Percentiles rank a stretch among this genome's conserved stretches.
Conservation (phyloP, 1,140 invertebrate species). For the Eufriesea mexicana region DNA sequence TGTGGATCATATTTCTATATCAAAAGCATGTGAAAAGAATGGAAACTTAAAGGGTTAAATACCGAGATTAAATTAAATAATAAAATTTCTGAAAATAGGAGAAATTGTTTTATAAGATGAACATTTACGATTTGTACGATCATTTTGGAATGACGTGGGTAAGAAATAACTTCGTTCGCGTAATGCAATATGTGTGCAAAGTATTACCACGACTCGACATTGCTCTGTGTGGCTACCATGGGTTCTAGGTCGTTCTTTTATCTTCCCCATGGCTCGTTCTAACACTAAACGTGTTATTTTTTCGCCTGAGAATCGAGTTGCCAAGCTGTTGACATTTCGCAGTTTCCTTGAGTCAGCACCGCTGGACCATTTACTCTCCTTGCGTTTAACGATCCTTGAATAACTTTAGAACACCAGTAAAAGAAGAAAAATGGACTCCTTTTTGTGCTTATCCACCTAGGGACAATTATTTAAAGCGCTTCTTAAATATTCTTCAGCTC, state of each 20-base stretch:
- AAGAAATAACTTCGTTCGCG: no score
- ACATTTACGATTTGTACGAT: no score
- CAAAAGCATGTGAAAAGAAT: no score
- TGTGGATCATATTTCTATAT: no score
- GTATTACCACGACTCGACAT: neutral
- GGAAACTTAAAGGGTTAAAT: no score
- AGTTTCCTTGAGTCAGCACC: conserved; percentile 7
- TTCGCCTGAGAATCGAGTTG: neutral
- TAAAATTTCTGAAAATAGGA: no score
- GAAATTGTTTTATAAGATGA: no score
- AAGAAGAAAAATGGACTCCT: no score
- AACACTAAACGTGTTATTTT: conserved; percentile 9
- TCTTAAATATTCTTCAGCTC: neutral
- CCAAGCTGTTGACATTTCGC: neutral
- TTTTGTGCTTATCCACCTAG: neutral
- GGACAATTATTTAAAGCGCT: neutral
- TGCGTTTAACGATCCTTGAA: neutral
- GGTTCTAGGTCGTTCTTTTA: neutral
- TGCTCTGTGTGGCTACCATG: neutral
- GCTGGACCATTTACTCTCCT: neutral
- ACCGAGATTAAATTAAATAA: no score
- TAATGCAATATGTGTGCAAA: neutral
- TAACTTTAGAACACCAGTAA: neutral
- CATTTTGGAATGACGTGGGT: no score
- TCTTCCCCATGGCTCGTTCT: neutral